phyloP scores from a whole-genome alignment of 2,797 vertebrate genomes.

The Hippoglossus hippoglossus region DNA sequence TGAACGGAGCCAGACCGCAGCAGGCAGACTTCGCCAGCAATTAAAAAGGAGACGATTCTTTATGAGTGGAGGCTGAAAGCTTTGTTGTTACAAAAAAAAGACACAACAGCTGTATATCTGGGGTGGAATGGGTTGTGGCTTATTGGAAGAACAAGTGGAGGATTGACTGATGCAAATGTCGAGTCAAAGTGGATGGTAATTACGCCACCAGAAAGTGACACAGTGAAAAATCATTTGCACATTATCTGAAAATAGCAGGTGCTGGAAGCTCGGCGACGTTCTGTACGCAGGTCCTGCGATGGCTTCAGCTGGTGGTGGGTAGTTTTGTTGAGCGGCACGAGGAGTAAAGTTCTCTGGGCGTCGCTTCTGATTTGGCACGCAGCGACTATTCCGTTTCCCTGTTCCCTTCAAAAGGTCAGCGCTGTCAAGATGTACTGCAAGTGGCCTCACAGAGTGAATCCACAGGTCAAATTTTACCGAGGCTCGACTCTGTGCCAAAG shows the following conservation, averaged over 20 bases:
- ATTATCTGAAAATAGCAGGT: background rate
- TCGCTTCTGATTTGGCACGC: background rate
- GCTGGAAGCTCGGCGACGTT: background rate
- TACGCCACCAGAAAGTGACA: constrained; percentile 4
- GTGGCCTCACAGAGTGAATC: background rate
- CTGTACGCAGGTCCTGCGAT: background rate
- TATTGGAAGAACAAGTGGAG: background rate
- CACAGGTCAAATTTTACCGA: constrained; percentile 23
- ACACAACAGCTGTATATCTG: constrained; percentile 15
- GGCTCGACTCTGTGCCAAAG: constrained; percentile 12
- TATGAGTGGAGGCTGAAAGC: constrained; percentile 38
- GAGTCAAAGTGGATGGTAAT: background rate
- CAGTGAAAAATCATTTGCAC: background rate
- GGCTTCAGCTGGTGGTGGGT: background rate
- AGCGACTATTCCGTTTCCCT: background rate
- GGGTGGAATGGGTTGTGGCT: background rate
- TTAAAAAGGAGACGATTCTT: constrained; percentile 60
- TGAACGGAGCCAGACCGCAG: constrained; percentile 47
- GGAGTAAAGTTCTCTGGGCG: background rate
- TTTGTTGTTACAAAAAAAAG: constrained; percentile 6
- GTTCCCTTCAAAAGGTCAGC: constrained; percentile 38
- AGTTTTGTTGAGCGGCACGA: background rate
- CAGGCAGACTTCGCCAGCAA: constrained; percentile 52
- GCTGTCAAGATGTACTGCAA: constrained; percentile 18
- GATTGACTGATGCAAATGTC: constrained; percentile 37